Percentiles rank a stretch among this genome's conserved stretches.
phyloP scores from a whole-genome alignment of 2,888 invertebrate species.

The Napeogenes inachia region DNA sequence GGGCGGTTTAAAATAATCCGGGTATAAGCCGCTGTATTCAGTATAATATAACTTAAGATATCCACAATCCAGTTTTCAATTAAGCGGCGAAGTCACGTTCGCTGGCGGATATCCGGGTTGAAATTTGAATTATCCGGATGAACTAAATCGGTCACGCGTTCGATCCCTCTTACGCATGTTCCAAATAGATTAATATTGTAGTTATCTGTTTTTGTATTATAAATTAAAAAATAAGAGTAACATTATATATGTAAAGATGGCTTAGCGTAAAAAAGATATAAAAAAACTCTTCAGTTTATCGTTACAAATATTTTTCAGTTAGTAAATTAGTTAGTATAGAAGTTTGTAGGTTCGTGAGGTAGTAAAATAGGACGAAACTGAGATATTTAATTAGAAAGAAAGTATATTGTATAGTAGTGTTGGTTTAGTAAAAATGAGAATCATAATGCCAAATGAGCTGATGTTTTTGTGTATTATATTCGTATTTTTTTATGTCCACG shows the following conservation, averaged over 20 bases:
- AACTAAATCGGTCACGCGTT: conserved; percentile 26
- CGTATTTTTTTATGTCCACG: no score
- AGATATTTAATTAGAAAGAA: no score
- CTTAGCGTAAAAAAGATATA: not conserved
- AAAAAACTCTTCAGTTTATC: not conserved
- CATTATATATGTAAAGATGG: not conserved
- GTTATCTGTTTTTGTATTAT: conserved; percentile 6
- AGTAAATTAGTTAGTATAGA: no score
- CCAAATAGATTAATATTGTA: conserved; percentile 17
- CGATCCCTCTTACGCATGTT: conserved; percentile 20
- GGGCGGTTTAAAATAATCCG: not conserved
- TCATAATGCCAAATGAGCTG: no score
- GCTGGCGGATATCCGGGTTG: conserved; percentile 20
- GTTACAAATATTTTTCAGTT: no score
- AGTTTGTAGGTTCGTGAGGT: no score
- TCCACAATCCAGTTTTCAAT: conserved; percentile 22
- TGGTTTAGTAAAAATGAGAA: no score
- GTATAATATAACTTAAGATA: conserved; percentile 12
- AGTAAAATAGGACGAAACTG: no score
- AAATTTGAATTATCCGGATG: conserved; percentile 29
- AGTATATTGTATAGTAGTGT: no score
- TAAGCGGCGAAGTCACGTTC: conserved; percentile 24
- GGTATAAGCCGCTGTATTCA: not conserved
- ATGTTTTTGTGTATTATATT: no score
- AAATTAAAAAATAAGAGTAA: not conserved